Base-by-base conservation (phyloP, 1,140 invertebrate species). In the Drosophila punjabiensis region DNA sequence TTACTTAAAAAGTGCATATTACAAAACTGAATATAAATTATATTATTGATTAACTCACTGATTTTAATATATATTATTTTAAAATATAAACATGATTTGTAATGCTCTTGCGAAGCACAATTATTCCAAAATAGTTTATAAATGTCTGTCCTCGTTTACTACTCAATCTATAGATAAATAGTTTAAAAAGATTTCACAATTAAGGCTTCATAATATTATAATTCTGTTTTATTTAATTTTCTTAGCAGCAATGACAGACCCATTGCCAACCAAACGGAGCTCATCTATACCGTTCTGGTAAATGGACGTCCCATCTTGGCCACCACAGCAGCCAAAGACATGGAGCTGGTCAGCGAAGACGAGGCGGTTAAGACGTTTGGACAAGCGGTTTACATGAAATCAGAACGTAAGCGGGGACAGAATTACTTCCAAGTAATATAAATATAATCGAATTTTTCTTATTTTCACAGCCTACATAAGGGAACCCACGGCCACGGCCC, bases 241-340 rank as follows among this genome's bases (percentile, higher is more conserved):
- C 32, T n/a, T 28, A 13, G 7, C 47, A 93, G 92, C 56, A 82
- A 92, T 63, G 89, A 92, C 30, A 81, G 88, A 5, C 82, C 91
- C 1, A 60, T 92, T 6, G 86, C 86, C 33, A 93, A 93, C 79
- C 93, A 93, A 67, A 93, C 92, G 0, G 93, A 93, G 73, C 94
- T 97, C 43, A 95, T 97, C 13, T 97, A 97, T 83, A 96, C 96
- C 5, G 97, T 97, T 37, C 94, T 96, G 60, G 96, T 97, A 0
- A 95, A 95, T 28, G 96, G 96, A 0, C 95, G 96, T 78, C 96
- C 97, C 0, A 96, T 97, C 4, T 95, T 96, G 30, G 97, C 97
- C 0, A 95, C 95, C 11, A 96, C 96, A 1, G 97, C 97, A 0
- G 96, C 96, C 5, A 95, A 95, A 59, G 97, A 97, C 80, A 97